Evolutionary conservation across 2,888 invertebrate genomes (phyloP), one percentile per base, ranked within the genome.

Genomic region (Omphaloscelis lunosa): DNA sequence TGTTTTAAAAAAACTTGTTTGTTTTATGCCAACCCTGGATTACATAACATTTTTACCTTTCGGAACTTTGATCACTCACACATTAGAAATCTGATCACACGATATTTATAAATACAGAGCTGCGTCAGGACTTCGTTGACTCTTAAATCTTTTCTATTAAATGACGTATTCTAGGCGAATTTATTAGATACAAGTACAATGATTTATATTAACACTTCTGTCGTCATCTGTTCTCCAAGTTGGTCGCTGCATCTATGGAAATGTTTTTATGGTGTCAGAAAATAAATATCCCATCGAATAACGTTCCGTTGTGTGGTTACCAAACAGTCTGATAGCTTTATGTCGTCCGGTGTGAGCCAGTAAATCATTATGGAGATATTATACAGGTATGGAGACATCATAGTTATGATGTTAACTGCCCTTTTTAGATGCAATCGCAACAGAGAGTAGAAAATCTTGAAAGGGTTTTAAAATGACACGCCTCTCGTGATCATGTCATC

Each of bases 221-320:
- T 78, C 27, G 12, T 7, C 65, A 69, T 68, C 51, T 79, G 80
- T 86, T 86, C 89, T 66, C 72, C 70, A 67, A 82, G 81, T 76
- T 79, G 87, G 87, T 84, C 87, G 87, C 83, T 84, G 84, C 89
- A 87, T 86, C 86, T 87, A 86, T 89, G 86, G 89, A 89, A 88
- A 89, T 88, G 76, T 89, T 89, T 89, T 89, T 89, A 89, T 89
- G 86, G 86, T 78, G 80, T 87, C 79, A 85, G 85, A 88, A 89
- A 88, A 89, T 89, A 89, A 89, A 89, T 84, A 89, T 75, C 70
- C 77, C 75, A 80, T 80, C 67, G 80, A 77, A 67, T 65, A 41
- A 68, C 68, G 77, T 81, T 45, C 66, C 82, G 79, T 56, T 56
- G 66, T 75, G 69, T 73, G 73, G 79, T 79, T 75, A 81, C 82